Conservation (phyloP, 2,888 invertebrate species). For the Agrotis exclamationis region DNA sequence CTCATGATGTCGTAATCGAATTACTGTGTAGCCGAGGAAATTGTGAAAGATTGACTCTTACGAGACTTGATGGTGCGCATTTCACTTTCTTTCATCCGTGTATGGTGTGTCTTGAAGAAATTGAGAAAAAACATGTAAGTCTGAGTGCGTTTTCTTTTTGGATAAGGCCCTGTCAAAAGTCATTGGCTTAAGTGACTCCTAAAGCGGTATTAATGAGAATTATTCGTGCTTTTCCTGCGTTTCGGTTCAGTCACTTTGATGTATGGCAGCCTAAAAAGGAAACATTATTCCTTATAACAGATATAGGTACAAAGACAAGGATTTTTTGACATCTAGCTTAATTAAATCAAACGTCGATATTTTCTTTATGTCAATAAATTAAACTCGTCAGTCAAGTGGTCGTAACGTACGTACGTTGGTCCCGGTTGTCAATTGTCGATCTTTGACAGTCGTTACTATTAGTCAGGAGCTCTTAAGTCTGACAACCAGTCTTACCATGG, state of each 20-base stretch:
- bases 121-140: not conserved
- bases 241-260: not conserved
- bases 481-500: no score
- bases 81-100: slow-evolving; percentile 34
- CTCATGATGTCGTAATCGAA: slow-evolving; percentile 66
- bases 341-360: not conserved
- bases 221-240: not conserved
- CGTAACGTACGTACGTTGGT: no score
- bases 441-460: no score
- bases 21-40: slow-evolving; percentile 66
- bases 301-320: no score
- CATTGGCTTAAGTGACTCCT: not conserved
- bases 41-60: slow-evolving; percentile 67
- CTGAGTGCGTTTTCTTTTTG: slow-evolving; percentile 9
- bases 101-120: slow-evolving; percentile 15
- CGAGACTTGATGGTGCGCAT: slow-evolving; percentile 36
- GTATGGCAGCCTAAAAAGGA: not conserved
- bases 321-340: not conserved
- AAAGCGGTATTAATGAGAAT: not conserved
- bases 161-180: slow-evolving; percentile 7
- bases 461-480: no score
- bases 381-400: no score
- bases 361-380: not conserved
- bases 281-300: not conserved
- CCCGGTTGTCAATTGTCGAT: no score